phyloP scores from a whole-genome alignment of 2,113 vertebrate species.

The Ariopsis seemanni region DNA sequence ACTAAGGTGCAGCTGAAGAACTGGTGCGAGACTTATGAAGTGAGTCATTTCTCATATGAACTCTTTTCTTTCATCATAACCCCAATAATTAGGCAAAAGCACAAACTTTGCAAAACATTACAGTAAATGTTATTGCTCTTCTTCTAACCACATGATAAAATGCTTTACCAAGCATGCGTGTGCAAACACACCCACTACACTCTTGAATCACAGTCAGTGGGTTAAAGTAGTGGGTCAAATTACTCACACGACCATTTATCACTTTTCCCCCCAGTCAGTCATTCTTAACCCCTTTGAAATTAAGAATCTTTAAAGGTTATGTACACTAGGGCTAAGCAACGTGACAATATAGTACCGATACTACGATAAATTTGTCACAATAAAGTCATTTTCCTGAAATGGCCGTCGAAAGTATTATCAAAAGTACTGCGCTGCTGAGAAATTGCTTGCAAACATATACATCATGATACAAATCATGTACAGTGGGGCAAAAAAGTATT shows the following conservation, averaged over 20 bases:
- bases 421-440: background rate
- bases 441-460: background rate
- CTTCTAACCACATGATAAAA: too few species aligned
- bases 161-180: background rate
- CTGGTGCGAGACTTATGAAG: background rate
- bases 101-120: background rate
- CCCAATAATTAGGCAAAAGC: background rate
- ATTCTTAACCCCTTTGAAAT: background rate
- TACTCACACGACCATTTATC: background rate
- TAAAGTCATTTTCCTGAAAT: background rate
- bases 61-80: background rate
- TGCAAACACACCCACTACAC: background rate
- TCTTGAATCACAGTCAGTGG: too few species aligned
- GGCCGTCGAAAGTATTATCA: too few species aligned
- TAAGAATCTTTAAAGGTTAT: background rate
- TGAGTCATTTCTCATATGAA: constrained; percentile 3
- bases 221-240: background rate
- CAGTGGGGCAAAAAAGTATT: too few species aligned
- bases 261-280: too few species aligned
- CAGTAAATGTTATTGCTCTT: background rate
- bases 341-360: background rate
- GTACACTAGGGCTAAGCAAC: background rate
- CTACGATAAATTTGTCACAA: background rate
- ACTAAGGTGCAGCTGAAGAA: background rate
- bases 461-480: background rate